Base-by-base conservation (phyloP, 1,140 invertebrate genomes). In the Macrocentrus cingulum region DNA sequence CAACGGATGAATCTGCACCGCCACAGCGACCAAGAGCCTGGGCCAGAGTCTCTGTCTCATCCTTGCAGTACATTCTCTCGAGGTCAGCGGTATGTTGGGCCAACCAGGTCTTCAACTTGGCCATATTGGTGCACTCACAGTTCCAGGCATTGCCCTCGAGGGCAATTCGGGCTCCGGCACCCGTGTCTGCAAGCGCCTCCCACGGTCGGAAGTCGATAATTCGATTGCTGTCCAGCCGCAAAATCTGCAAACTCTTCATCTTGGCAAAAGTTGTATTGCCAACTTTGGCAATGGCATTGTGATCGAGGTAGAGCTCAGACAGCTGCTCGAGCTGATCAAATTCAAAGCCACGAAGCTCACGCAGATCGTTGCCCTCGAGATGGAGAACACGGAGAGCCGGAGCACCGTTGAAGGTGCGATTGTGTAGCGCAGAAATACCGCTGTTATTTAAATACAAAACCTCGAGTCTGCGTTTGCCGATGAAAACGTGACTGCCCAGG, bases 371-470 rank as follows among this genome's bases (percentile, higher is more conserved):
- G 66, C 91, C 87, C 77, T 94, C 91, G 65, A 95, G 82, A 80
- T 95, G 91, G 32, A 95, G 82, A 34, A 91, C 84, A 48, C 85
- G 84, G 62, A 95, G 79, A 58, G 87, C 80, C 65, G 86, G 86
- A 63, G 93, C 83, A 32, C 93, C 92, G 76, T 89, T 93, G 79
- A 96, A 96, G 2, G 92, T 94, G 67, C 91, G 88, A 77, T 95
- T 95, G 71, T 91, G 88, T 25, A 96, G 84, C 18, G 86, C 85
- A 8, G 87, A 84, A 51, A 96, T 92, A 61, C 90, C 90, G 29
- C 91, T 94, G 75, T 91, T 91, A 78, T 96, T 97, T 7, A 92
- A 85, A 70, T 88, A 94, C 22, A 97, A 78, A 48, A 93, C 87
- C 75, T 89, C 88, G 62, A 97, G 77, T 71, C 92, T 91, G 71